phyloP scores from a whole-genome alignment of 2,888 invertebrate genomes.

The Drosophila limbata region DNA sequence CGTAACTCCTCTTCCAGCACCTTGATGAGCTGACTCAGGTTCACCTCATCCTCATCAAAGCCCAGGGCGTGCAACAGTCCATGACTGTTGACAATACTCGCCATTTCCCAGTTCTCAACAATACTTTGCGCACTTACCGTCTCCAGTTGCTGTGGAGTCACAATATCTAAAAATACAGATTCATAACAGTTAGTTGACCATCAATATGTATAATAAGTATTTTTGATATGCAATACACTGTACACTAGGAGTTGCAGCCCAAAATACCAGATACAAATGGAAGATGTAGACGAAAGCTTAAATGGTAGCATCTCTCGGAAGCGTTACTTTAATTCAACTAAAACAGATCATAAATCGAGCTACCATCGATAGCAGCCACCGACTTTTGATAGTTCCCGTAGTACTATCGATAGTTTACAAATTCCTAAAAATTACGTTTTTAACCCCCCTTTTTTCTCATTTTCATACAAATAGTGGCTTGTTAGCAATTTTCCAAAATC shows the following conservation, averaged over 20 bases:
- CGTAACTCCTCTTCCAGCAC: constrained; percentile 90
- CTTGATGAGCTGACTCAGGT: constrained; percentile 88
- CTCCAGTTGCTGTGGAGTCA: constrained; percentile 81
- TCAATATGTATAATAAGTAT: not conserved
- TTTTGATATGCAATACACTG: not conserved
- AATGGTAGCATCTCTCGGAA: not conserved
- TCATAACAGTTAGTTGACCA: constrained; percentile 9
- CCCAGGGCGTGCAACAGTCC: constrained; percentile 89
- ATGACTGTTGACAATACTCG: constrained; percentile 89
- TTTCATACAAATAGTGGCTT: no score
- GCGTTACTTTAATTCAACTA: not conserved
- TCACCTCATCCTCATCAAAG: constrained; percentile 87
- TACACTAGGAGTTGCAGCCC: constrained; percentile 51
- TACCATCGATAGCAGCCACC: no score
- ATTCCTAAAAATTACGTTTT: no score
- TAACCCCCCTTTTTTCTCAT: no score
- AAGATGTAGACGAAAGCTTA: constrained; percentile 30
- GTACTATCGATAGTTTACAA: no score
- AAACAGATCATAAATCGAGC: not conserved
- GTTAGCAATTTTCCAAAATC: no score
- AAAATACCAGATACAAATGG: constrained; percentile 62
- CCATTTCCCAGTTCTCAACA: constrained; percentile 90
- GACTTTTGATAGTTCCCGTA: no score
- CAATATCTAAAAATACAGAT: constrained; percentile 59
- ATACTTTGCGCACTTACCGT: constrained; percentile 86